Conservation (phyloP, 2,888 invertebrate genomes). For the Schrankia costaestrigalis region DNA sequence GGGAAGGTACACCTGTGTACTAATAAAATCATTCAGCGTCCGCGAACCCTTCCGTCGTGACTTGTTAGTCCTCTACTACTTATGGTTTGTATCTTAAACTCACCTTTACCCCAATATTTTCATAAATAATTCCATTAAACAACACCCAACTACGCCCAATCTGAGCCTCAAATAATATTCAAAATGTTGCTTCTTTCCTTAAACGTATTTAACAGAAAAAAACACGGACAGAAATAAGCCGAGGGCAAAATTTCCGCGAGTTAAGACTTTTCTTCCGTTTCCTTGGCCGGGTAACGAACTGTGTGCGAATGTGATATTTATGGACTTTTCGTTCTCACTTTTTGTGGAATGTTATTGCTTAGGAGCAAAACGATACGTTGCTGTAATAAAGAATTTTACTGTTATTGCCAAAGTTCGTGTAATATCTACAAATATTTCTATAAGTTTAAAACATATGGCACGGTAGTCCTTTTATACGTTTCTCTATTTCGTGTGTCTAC, state of each 20-base stretch:
- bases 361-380: slow-evolving; percentile 27
- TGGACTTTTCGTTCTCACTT: slow-evolving; percentile 38
- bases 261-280: slow-evolving; percentile 37
- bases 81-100: slow-evolving; percentile 1
- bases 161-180: slow-evolving; percentile 2
- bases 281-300: slow-evolving; percentile 45
- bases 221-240: slow-evolving; percentile 23
- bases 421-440: slow-evolving; percentile 12
- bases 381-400: slow-evolving; percentile 31
- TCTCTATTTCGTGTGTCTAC: slow-evolving; percentile 26
- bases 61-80: not conserved
- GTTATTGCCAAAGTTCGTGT: slow-evolving; percentile 21
- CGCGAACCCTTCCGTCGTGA: no score
- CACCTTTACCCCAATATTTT: no score
- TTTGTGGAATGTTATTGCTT: slow-evolving; percentile 39
- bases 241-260: slow-evolving; percentile 28
- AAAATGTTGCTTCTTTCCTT: slow-evolving; percentile 7
- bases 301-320: slow-evolving; percentile 45
- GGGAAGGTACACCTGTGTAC: slow-evolving; percentile 16
- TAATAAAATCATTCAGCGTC: slow-evolving; percentile 12
- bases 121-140: not conserved
- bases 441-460: no score
- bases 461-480: slow-evolving; percentile 18
- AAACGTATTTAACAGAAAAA: slow-evolving; percentile 25
- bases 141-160: not conserved